phyloP scores from a whole-genome alignment of 1,140 invertebrate genomes.

The Lordiphosa stackelbergi region DNA sequence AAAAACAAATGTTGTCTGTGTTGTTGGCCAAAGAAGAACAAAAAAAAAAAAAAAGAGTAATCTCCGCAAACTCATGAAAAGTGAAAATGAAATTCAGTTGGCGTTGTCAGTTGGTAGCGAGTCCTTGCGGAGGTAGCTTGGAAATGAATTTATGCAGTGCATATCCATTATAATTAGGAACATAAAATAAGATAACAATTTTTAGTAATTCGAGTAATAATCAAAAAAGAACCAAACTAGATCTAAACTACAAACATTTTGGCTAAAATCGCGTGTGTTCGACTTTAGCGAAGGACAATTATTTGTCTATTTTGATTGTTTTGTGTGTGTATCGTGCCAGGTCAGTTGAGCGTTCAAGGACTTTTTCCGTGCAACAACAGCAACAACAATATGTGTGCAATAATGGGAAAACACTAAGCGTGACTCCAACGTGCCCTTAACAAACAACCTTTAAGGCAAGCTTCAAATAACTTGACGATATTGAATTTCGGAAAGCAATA shows the following conservation, averaged over 20 bases:
- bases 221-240: background rate
- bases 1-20: slow-evolving; percentile 49
- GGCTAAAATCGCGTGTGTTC: slow-evolving; percentile 13
- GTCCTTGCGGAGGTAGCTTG: slow-evolving; percentile 60
- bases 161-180: slow-evolving; percentile 6
- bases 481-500: slow-evolving; percentile 31
- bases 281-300: slow-evolving; percentile 20
- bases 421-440: slow-evolving; percentile 36
- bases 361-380: slow-evolving; percentile 47
- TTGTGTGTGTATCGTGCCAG: slow-evolving; percentile 55
- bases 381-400: slow-evolving; percentile 34
- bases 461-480: slow-evolving; percentile 13
- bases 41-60: slow-evolving; percentile 37
- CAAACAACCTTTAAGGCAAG: slow-evolving; percentile 11
- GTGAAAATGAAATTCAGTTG: slow-evolving; percentile 70
- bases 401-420: slow-evolving; percentile 35
- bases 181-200: background rate
- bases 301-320: slow-evolving; percentile 24
- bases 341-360: slow-evolving; percentile 74
- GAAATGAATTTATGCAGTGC: slow-evolving; percentile 11
- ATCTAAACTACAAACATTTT: background rate
- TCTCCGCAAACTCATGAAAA: slow-evolving; percentile 67
- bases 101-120: slow-evolving; percentile 61
- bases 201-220: background rate
- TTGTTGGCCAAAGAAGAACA: slow-evolving; percentile 28